Evolutionary conservation across 2,888 invertebrate species (phyloP), one percentile per base, ranked within the genome.

Genomic region (Cyclophora albipunctata): DNA sequence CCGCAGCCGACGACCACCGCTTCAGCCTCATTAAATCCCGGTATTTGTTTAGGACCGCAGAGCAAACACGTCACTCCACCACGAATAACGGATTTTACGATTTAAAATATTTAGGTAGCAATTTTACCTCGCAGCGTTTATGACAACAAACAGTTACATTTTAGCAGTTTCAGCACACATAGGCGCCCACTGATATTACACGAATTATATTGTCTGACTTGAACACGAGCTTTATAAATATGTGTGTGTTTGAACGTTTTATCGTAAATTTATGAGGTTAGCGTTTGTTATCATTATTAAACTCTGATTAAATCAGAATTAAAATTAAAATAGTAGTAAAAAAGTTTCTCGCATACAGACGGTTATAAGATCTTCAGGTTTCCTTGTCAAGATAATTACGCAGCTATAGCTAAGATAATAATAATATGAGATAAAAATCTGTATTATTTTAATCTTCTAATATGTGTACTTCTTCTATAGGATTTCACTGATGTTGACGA

Each of bases 1-100:
- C 56, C 52, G 55, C 64, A 55, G 59, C 50, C 46, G 52, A 53
- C 62, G 58, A 66, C 62, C 68, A 60, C 62, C 68, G 61, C 66
- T 69, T 75, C 69, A 71, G 76, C 73, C 82, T 84, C 85, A 84
- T 86, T 84, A 84, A 83, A 79, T 78, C 75, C 68, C 69, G 71
- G 64, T 85, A 83, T 87, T 85, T 87, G 77, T 76, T 87, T 84
- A 85, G 85, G 85, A 82, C 80, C 78, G 64, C 75, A 73, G 71
- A 75, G 73, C 79, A 81, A 85, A 84, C 79, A 80, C 71, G 76
- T 79, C 79, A 78, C 75, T 78, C 77, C 71, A 62, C 67, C 69
- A 73, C 72, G 75, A 79, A 79, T 80, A 84, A 79, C 81, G 75
- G 79, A 84, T 81, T 84, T 83, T 75, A 73, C 73, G 77, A 74